These are phyloP conservation scores for Noctuana brunneofusca DNA, from an alignment of 2,888 invertebrate genomes.

Conservation along the genomic window DNA sequence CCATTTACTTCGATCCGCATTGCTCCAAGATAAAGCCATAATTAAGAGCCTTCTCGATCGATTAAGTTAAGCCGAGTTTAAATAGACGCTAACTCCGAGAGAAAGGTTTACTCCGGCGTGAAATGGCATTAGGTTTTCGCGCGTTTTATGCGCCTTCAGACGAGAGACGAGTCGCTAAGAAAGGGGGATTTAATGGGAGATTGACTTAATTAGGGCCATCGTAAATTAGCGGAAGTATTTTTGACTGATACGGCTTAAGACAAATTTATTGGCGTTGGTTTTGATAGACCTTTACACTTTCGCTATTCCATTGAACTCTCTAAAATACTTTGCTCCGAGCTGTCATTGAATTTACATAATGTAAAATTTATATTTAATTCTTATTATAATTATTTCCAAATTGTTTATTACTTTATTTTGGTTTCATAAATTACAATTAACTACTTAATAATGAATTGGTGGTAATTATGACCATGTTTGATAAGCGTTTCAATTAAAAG, in stretches of 20 bases:
- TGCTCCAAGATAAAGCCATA: conserved; percentile 78
- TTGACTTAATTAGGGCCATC: conserved; percentile 78
- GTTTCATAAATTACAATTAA: not conserved
- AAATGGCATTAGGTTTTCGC: conserved; percentile 83
- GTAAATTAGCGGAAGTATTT: conserved; percentile 74
- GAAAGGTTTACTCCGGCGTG: conserved; percentile 83
- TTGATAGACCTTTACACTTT: conserved; percentile 14
- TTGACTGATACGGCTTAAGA: conserved; percentile 71
- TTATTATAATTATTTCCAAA: no score
- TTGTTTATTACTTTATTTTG: no score
- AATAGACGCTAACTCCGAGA: conserved; percentile 80
- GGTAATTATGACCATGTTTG: conserved; percentile 8
- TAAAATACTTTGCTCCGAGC: not conserved
- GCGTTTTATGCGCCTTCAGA: conserved; percentile 70
- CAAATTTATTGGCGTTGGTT: conserved; percentile 50
- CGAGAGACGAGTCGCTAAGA: conserved; percentile 76
- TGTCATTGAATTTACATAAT: not conserved
- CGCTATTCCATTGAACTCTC: not conserved
- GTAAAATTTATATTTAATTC: not conserved
- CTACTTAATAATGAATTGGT: conserved; percentile 1
- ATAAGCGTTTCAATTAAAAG: conserved; percentile 24
- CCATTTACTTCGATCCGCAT: conserved; percentile 70
- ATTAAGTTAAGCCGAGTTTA: conserved; percentile 82
- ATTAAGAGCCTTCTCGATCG: conserved; percentile 82
- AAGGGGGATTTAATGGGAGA: conserved; percentile 78